Base-by-base conservation (phyloP, 2,888 invertebrate genomes). In the Thumatha senex region DNA sequence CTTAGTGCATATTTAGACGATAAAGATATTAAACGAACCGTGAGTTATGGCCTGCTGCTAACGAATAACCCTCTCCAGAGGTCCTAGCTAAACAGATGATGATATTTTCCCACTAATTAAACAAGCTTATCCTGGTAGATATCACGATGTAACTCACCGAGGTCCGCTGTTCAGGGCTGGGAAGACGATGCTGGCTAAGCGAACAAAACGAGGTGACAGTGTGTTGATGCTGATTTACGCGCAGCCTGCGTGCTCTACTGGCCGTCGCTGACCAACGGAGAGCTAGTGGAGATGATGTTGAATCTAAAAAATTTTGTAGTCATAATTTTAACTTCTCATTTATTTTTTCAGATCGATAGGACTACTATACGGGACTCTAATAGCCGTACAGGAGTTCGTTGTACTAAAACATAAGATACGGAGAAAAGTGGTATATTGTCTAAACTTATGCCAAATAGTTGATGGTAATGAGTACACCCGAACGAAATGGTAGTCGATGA, bases 181-280 rank as follows among this genome's bases (percentile, higher is more conserved):
- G 42, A 55, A 49, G 48, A 57, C 55, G 55, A 57, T 62, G 51
- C 63, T 68, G 57, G 66, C 47, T 47, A 47, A 67, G 81, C 76
- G 81, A 86, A 76, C 82, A 89, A 88, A 86, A 87, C 82, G 80
- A 85, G 76, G 77, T 67, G 84, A 84, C 86, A 84, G 72, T 77
- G 80, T 80, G 85, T 84, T 86, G 88, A 88, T 89, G 86, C 82
- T 85, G 87, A 87, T 87, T 87, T 88, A 89, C 86, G 84, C 74
- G 80, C 76, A 77, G 74, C 78, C 45, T 62, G 76, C 74, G 89
- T 89, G 89, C 90, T 86, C 87, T 89, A 89, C 88, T 84, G 89
- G 80, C 74, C 75, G 74, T 29, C 75, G 59, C 67, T 61, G 69
- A 57, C 69, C 55, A 71, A 58, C 64, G 29, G 38, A 30, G 7